Percentiles rank a stretch among this genome's conserved stretches.
These are phyloP conservation scores for Procambarus clarkii DNA, from an alignment of 1,140 invertebrate species.

Conservation along the genomic window DNA sequence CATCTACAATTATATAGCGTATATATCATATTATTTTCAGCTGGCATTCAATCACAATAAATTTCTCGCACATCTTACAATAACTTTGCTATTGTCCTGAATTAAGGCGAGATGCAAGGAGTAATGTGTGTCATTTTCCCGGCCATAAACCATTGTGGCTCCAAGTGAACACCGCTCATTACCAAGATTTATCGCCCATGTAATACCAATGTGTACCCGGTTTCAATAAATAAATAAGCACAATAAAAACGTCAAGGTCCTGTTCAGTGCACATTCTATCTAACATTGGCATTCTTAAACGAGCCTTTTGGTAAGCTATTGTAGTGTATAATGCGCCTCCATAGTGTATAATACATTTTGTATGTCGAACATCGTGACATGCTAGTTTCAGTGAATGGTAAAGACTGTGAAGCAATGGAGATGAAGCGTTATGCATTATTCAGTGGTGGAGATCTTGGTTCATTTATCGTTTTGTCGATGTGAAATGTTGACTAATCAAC, in stretches of 20 bases:
- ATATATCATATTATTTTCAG: background rate
- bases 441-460: too few species aligned
- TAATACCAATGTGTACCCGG: background rate
- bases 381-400: too few species aligned
- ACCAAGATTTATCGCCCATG: background rate
- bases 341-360: too few species aligned
- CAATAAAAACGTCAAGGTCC: constrained; percentile 17
- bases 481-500: too few species aligned
- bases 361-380: too few species aligned
- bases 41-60: background rate
- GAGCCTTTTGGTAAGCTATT: too few species aligned
- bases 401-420: too few species aligned
- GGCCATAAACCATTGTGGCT: constrained; percentile 13
- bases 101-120: constrained; percentile 25
- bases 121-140: constrained; percentile 40
- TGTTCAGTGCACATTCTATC: background rate
- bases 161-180: constrained; percentile 28
- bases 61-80: constrained; percentile 25
- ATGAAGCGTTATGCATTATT: too few species aligned
- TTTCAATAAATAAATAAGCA: constrained; percentile 30
- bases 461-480: too few species aligned
- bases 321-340: too few species aligned
- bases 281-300: background rate
- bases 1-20: background rate
- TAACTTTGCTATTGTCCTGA: constrained; percentile 27